Conservation (phyloP, 2,113 vertebrate species). For the Collichthys lucidus region DNA sequence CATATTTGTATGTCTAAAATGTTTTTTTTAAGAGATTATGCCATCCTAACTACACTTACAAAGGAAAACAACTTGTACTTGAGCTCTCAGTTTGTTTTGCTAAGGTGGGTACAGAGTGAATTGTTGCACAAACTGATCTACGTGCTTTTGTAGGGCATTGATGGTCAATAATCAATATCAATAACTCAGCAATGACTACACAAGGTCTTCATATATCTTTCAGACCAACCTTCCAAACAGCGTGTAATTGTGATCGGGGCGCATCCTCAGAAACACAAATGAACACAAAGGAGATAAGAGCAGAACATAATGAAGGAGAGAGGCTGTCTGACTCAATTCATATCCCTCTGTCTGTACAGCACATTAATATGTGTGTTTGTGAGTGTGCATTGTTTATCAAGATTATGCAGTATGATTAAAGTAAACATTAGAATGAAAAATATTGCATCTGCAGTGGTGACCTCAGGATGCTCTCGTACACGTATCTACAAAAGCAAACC, state of each 20-base stretch:
- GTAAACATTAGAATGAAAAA: neutral
- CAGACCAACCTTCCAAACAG: neutral
- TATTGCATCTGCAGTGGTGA: neutral
- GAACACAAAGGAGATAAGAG: neutral
- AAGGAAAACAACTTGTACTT: neutral
- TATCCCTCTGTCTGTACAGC: neutral
- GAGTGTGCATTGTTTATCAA: neutral
- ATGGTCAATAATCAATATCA: neutral
- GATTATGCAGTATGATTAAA: neutral
- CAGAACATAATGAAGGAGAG: neutral
- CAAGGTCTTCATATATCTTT: neutral
- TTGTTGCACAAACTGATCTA: neutral
- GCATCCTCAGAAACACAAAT: neutral
- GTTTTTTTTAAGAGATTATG: neutral
- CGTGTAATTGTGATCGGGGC: neutral
- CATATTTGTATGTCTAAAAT: slow-evolving; percentile 1
- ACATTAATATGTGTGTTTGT: neutral
- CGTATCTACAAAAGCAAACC: neutral
- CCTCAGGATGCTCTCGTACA: neutral
- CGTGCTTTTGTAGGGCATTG: neutral
- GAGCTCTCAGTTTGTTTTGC: neutral
- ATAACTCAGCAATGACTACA: neutral
- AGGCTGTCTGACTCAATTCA: neutral
- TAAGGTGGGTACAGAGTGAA: neutral
- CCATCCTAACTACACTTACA: neutral